Evolutionary conservation across 2,113 vertebrate genomes (phyloP), one percentile per base, ranked within the genome.

Genomic region (Uria aalge): DNA sequence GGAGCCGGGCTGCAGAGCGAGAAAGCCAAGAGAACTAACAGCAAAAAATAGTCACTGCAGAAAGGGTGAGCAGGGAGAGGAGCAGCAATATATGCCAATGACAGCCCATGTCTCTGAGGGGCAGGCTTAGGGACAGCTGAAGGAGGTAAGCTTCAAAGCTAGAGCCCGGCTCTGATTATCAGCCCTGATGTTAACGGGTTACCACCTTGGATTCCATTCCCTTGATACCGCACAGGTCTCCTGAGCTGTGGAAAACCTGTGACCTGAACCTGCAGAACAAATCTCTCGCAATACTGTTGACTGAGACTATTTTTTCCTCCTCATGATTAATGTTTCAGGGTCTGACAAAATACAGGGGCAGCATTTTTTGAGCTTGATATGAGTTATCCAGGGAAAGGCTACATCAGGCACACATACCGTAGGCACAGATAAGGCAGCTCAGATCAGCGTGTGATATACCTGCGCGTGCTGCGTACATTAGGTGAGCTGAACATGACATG

Each of bases 331-430:
- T 88, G 92, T 96, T 91, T 92, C 81, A 80, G 91, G 50, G 71
- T 64, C 89, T 91, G 69, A 95, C 71, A 96, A 92, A 95, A 92
- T 50, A 95, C 91, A 94, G 92, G 95, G 89, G 92, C 95, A 96
- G 94, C 96, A 85, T 78, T 95, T 97, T 95, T 78, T 94, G 89
- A 87, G 86, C 62, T 91, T 66, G 95, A 69, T 94, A 75, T 7
- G 71, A 66, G 86, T 69, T 95, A 96, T 83, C 95, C 89, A 73
- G 96, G 96, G 96, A 95, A 92, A 92, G 87, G 89, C 84, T 40
- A 74, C 92, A 71, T 82, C 74, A 92, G 89, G 80, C 80, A 40
- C 77, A 62, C 80, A 91, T 0, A 1, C 57, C 43, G 45, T 4
- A 53, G 1, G 71, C 30, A 81, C 77, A 91, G 95, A 97, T 94